Evolutionary conservation across 2,888 invertebrate species (phyloP), one percentile per base, ranked within the genome.

Genomic region (Athalia circularis): DNA sequence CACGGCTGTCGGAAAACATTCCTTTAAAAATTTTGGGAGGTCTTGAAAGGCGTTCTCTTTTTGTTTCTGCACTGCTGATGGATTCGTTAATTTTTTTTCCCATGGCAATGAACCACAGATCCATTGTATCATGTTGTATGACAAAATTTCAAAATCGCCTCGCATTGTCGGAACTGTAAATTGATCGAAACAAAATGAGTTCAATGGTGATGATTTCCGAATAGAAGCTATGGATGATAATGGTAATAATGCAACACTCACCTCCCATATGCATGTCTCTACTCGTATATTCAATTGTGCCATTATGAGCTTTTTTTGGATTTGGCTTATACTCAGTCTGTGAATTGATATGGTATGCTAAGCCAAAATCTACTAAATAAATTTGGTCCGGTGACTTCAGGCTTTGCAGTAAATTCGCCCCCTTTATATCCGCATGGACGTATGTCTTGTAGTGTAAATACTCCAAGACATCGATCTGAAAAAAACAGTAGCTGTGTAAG

Each of bases 281-380:
- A 83, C 98, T 98, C 0, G 98, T 97, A 88, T 98, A 99, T 87
- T 99, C 98, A 80, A 98, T 95, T 0, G 99, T 99, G 0, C 99
- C 99, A 90, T 99, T 96, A 88, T 99, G 99, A 80, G 97, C 98
- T 88, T 95, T 95, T 85, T 96, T 96, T 0, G 96, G 96, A 91
- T 99, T 97, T 0, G 95, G 94, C 88, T 96, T 96, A 88, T 96
- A 97, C 79, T 95, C 95, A 78, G 91, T 90, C 85, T 95, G 95
- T 0, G 94, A 94, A 3, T 93, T 93, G 83, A 94, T 95, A 82
- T 94, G 94, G 11, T 94, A 93, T 0, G 97, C 98, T 59, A 99
- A 91, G 0, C 99, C 99, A 91, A 95, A 99, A 92, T 99, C 99
- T 0, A 99, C 96, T 8, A 99, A 92, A 90, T 95, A 98, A 0